phyloP scores from a whole-genome alignment of 2,888 invertebrate genomes.

The Adineta ricciae region DNA sequence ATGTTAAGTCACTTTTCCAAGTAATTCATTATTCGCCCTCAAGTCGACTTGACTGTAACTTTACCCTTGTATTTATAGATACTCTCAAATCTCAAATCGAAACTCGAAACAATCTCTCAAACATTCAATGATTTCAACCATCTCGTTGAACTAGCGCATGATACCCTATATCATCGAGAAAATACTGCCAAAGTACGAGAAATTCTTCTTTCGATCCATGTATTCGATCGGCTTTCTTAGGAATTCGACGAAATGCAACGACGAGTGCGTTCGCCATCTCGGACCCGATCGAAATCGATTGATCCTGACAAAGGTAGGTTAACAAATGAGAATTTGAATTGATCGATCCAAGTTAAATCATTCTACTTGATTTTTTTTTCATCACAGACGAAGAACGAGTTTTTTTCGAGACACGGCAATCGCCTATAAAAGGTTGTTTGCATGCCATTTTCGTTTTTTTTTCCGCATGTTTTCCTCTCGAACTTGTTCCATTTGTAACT shows the following conservation, averaged over 20 bases:
- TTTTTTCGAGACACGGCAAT: background rate
- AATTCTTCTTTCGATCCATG: background rate
- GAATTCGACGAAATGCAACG: background rate
- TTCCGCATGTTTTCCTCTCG: background rate
- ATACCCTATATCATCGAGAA: background rate
- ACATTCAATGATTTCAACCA: slow-evolving; percentile 14
- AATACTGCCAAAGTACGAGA: background rate
- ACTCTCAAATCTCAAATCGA: slow-evolving; percentile 15
- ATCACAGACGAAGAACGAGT: background rate
- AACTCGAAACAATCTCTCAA: slow-evolving; percentile 10
- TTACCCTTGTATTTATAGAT: background rate
- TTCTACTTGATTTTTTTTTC: background rate
- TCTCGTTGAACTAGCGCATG: slow-evolving; percentile 10
- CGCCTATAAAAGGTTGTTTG: background rate
- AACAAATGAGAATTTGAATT: background rate
- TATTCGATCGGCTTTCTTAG: background rate
- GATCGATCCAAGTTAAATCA: background rate
- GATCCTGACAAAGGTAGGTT: background rate
- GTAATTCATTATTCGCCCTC: slow-evolving; percentile 55
- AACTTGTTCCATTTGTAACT: too few relatives aligned
- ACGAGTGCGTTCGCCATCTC: background rate
- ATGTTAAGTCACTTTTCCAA: slow-evolving; percentile 79
- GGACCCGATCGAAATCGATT: background rate
- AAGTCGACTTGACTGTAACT: background rate
- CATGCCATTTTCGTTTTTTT: background rate